These are phyloP conservation scores for Proisotoma minuta DNA, from an alignment of 2,888 invertebrate genomes.

Conservation along the genomic window DNA sequence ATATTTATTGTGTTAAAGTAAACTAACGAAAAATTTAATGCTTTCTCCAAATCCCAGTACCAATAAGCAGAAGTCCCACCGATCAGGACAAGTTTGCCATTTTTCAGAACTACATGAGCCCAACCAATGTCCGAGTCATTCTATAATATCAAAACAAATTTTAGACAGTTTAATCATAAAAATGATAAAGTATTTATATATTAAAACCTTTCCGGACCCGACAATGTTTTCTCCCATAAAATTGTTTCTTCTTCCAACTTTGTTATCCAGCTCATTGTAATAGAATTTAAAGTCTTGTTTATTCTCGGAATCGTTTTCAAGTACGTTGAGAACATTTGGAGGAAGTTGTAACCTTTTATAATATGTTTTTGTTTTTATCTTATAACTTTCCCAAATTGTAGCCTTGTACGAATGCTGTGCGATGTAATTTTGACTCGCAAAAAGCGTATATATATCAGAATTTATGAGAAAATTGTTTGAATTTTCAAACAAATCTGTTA, in stretches of 20 bases:
- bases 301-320: background rate
- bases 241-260: background rate
- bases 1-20: background rate
- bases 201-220: background rate
- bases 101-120: background rate
- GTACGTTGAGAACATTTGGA: background rate
- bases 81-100: background rate
- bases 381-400: background rate
- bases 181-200: background rate
- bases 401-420: background rate
- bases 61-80: slow-evolving; percentile 2
- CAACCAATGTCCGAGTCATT: too few species aligned
- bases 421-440: background rate
- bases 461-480: background rate
- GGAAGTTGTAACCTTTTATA: background rate
- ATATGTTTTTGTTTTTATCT: background rate
- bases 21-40: slow-evolving; percentile 22
- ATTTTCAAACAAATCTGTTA: background rate
- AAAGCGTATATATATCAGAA: background rate
- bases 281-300: background rate
- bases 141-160: background rate
- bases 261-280: slow-evolving; percentile 2
- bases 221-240: background rate
- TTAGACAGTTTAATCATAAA: background rate
- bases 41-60: slow-evolving; percentile 20